Base-by-base conservation (phyloP, 2,797 vertebrate genomes). In the Sebastes kiyomatsui region DNA sequence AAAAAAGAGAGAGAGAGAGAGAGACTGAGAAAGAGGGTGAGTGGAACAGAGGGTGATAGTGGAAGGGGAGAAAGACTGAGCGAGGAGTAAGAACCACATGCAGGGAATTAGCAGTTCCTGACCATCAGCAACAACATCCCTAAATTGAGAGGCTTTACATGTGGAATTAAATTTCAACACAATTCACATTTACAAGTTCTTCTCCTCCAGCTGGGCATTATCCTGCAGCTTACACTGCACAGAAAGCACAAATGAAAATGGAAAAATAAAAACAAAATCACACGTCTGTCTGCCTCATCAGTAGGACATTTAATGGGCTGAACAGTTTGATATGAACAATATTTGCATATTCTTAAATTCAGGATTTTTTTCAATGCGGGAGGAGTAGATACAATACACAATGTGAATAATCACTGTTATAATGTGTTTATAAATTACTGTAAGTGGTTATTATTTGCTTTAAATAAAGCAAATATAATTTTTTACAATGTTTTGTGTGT, bases 91-190 rank as follows among this genome's bases (percentile, higher is more conserved):
- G 59, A 80, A 30, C 33, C 86, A 84, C 84, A 89, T 85, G 89
- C 80, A 83, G 84, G 80, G 66, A 84, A 93, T 91, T 91, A 93
- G 84, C 71, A 83, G 87, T 79, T 83, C 85, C 79, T 81, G 62
- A 81, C 65, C 22, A 75, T 87, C 75, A 85, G 75, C 83, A 89
- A 88, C 55, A 78, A 56, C 20, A 62, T 64, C 54, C 11, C 7
- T 35, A 28, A 55, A 46, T 55, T 77, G 28, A 66, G 66, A 58
- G 30, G 16, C 28, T 62, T 25, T 60, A 46, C 16, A 59, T 38
- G 20, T 58, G 7, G 56, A 73, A 49, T 59, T 7, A 8, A 6
- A 42, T 69, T 46, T 56, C 16, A 62, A 55, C 7, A 69, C 25
- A 33, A 6, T n/a, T 54, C 66, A 38, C 27, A 32, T 22, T 5